Percentiles rank a stretch among this genome's conserved stretches.
These are phyloP conservation scores for Xenentodon cancila DNA, from an alignment of 2,797 vertebrate species.

Conservation along the genomic window DNA sequence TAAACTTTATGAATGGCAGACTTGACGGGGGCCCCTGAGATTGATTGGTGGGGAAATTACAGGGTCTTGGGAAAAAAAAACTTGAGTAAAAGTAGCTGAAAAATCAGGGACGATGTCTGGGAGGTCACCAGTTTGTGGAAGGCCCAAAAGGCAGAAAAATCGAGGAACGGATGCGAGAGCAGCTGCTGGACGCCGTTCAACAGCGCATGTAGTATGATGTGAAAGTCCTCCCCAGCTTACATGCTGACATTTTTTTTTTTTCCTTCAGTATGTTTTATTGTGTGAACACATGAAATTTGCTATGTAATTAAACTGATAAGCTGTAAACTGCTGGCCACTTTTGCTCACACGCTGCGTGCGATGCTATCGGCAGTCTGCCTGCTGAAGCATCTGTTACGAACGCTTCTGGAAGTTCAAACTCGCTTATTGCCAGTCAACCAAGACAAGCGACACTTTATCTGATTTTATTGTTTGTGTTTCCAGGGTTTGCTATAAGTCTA, in stretches of 20 bases:
- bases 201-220: neutral
- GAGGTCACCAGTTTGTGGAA: conserved; percentile 55
- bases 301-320: conserved; percentile 32
- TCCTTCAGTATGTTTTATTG: conserved; percentile 21
- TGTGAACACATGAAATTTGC: conserved; percentile 24
- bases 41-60: conserved; percentile 84
- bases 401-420: conserved; percentile 23
- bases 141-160: conserved; percentile 29
- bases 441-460: conserved; percentile 48
- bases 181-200: conserved; percentile 5
- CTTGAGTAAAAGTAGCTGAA: conserved; percentile 73
- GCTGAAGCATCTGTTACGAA: conserved; percentile 17
- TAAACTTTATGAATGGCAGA: conserved; percentile 87
- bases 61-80: conserved; percentile 81
- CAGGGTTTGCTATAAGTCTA: conserved; percentile 45
- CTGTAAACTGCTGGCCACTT: conserved; percentile 27
- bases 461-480: conserved; percentile 53
- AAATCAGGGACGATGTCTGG: conserved; percentile 52
- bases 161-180: conserved; percentile 35
- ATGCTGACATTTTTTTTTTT: neutral
- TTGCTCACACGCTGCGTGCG: neutral
- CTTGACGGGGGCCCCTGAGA: conserved; percentile 77
- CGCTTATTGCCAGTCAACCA: conserved; percentile 28
- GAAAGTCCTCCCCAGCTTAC: neutral
- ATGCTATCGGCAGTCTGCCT: conserved; percentile 36